phyloP scores from a whole-genome alignment of 2,797 vertebrate species.

The Pseudochirops cupreus region DNA sequence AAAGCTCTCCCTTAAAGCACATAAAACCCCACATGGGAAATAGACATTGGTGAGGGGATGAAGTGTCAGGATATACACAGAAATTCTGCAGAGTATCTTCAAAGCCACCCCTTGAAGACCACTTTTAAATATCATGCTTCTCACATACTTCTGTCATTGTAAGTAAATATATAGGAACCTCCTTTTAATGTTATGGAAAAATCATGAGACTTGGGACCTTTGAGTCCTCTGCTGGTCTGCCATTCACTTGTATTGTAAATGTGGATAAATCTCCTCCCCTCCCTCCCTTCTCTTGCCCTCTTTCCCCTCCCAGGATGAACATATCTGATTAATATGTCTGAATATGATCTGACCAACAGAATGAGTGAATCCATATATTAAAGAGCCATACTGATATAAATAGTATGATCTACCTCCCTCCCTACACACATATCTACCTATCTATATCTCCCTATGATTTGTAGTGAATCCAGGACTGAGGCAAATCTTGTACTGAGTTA shows the following conservation, averaged over 20 bases:
- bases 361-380: constrained; percentile 42
- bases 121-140: constrained; percentile 39
- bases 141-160: constrained; percentile 1
- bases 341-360: constrained; percentile 17
- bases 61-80: constrained; percentile 61
- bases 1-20: constrained; percentile 63
- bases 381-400: background rate
- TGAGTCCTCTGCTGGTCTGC: background rate
- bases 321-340: background rate
- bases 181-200: constrained; percentile 9
- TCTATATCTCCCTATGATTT: background rate
- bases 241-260: background rate
- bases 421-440: background rate
- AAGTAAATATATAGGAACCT: constrained; percentile 41
- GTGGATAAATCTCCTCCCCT: background rate
- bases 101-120: constrained; percentile 22
- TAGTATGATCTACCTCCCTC: background rate
- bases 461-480: background rate
- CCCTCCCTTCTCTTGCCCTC: background rate
- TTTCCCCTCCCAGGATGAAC: background rate
- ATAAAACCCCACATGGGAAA: constrained; percentile 45
- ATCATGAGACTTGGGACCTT: constrained; percentile 16
- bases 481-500: background rate
- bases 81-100: constrained; percentile 51
- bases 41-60: constrained; percentile 39